Base-by-base conservation (phyloP, 2,797 vertebrate species). In the Tinamus major region DNA sequence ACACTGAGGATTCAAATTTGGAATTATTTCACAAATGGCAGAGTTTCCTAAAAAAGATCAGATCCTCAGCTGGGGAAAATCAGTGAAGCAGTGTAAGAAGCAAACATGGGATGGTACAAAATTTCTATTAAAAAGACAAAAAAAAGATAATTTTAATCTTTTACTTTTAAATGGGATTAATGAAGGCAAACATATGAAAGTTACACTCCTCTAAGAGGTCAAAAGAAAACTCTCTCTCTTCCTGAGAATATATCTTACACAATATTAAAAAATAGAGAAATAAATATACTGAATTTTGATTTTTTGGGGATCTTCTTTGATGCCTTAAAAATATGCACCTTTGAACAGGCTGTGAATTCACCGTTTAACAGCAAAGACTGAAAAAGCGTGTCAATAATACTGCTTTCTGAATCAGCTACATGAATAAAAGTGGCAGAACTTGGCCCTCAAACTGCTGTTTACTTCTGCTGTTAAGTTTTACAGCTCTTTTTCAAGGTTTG, bases 191-290 rank as follows among this genome's bases (percentile, higher is more conserved):
- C 71, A 79, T 56, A 80, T 49, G 79, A 79, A 93, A 95, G 86
- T 85, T 90, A 94, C 9, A 46, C 85, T 79, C 77, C 90, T 86
- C 80, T 41, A 75, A 94, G 93, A 95, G 94, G 94, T 90, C 81
- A 89, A 85, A 95, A 95, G 71, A 91, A 67, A 94, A 65, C 15
- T 27, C 44, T 85, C 64, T 77, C 67, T 85, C 51, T 53, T 92
- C 75, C 75, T 82, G 63, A 68, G 64, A 92, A 91, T 81, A 35
- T 81, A 87, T 91, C 91, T 82, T 92, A 75, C 85, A 92, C 71
- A 65, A 62, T 93, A 91, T 41, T 92, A 16, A 87, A 81, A 93
- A 93, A 95, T 53, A 2, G 31, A 68, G 71, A 90, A 86, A 90
- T 92, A 96, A 93, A 31, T 83, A 82, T 87, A 49, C 65, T 1